phyloP scores from a whole-genome alignment of 2,797 vertebrate genomes.

The Enteromius trimaculatus region DNA sequence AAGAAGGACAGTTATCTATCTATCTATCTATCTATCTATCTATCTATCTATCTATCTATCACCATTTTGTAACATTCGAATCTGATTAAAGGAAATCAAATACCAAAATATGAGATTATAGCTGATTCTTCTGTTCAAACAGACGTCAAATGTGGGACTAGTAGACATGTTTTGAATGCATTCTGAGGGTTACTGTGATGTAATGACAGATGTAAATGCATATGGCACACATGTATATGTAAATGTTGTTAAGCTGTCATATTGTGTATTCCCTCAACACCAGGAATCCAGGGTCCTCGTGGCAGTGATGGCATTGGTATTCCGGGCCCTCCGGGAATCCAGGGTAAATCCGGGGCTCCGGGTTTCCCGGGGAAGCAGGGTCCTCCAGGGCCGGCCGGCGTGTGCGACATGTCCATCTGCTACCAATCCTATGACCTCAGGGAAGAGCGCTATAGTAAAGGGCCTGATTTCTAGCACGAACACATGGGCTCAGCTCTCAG shows the following conservation, averaged over 20 bases:
- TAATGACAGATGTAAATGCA: neutral
- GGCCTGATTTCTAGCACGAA: slow-evolving; percentile 75
- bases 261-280: neutral
- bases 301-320: slow-evolving; percentile 78
- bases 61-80: too few relatives aligned
- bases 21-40: too few relatives aligned
- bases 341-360: slow-evolving; percentile 75
- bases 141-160: neutral
- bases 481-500: slow-evolving; percentile 20
- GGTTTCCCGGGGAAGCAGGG: slow-evolving; percentile 79
- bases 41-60: too few relatives aligned
- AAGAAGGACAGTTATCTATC: too few relatives aligned
- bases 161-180: neutral
- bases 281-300: slow-evolving; percentile 78
- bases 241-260: neutral
- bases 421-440: slow-evolving; percentile 79
- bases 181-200: neutral
- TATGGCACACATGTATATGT: neutral
- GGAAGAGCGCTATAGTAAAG: slow-evolving; percentile 81
- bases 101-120: neutral
- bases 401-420: slow-evolving; percentile 81
- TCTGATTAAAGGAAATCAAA: neutral
- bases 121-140: neutral
- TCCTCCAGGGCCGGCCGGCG: slow-evolving; percentile 72
- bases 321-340: slow-evolving; percentile 75